These are phyloP conservation scores for Pristionchus entomophagus DNA, from an alignment of 2,888 invertebrate genomes.

Conservation along the genomic window DNA sequence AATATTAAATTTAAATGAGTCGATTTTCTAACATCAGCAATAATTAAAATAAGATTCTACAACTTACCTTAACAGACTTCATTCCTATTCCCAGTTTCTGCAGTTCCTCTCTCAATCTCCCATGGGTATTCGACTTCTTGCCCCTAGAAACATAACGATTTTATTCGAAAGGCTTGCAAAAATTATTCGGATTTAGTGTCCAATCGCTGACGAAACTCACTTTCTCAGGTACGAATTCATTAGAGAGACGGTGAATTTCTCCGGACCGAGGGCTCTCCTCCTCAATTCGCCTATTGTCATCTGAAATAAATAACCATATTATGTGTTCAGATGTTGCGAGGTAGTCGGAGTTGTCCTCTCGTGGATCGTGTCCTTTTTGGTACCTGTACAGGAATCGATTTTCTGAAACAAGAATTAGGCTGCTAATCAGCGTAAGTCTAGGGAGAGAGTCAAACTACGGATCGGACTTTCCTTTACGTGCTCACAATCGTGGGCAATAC, in stretches of 20 bases:
- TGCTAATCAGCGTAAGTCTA: too few species aligned
- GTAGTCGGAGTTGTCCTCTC: too few species aligned
- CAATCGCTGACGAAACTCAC: background rate
- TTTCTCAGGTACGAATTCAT: slow-evolving; percentile 2
- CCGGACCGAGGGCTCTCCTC: background rate
- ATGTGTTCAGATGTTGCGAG: too few species aligned
- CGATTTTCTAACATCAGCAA: too few species aligned
- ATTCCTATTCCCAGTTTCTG: background rate
- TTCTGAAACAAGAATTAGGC: too few species aligned
- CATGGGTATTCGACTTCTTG: background rate
- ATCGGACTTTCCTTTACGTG: background rate
- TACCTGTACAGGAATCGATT: too few species aligned
- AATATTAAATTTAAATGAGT: too few species aligned
- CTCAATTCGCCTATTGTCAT: background rate
- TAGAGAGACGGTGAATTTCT: background rate
- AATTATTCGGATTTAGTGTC: too few species aligned
- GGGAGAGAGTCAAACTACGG: too few species aligned
- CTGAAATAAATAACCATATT: background rate
- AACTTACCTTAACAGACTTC: background rate
- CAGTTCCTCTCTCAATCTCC: background rate
- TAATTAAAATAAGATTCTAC: too few species aligned
- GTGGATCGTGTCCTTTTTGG: too few species aligned
- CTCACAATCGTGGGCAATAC: background rate
- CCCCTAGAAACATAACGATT: background rate
- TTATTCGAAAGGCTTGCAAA: too few species aligned